Conservation (phyloP, 2,888 invertebrate species). For the Pandemis cinnamomeana region DNA sequence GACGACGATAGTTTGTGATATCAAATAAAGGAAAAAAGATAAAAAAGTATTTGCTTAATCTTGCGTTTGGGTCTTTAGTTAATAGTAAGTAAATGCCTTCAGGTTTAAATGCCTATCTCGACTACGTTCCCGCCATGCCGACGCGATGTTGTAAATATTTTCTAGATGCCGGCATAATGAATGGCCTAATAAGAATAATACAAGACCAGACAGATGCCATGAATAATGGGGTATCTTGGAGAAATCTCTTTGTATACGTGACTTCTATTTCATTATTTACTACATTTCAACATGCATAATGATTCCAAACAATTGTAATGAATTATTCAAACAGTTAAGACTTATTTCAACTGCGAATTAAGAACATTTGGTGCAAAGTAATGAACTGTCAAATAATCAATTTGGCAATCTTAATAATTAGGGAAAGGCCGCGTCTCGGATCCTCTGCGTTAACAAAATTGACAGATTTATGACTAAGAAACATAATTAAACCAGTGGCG, state of each 20-base stretch:
- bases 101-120: not conserved
- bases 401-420: too few species aligned
- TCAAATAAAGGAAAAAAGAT: too few species aligned
- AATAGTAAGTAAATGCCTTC: slow-evolving; percentile 9
- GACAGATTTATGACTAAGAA: too few species aligned
- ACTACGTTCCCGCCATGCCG: slow-evolving; percentile 24
- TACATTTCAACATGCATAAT: not conserved
- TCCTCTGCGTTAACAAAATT: too few species aligned
- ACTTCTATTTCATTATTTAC: slow-evolving; percentile 3
- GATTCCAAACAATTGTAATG: not conserved
- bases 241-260: slow-evolving; percentile 1
- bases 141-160: slow-evolving; percentile 25
- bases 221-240: slow-evolving; percentile 23
- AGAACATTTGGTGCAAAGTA: not conserved
- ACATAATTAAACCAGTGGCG: too few species aligned
- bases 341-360: not conserved
- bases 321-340: not conserved
- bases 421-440: too few species aligned
- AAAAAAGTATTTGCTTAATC: too few species aligned
- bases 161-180: slow-evolving; percentile 29
- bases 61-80: not conserved
- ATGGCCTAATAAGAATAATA: slow-evolving; percentile 34
- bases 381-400: not conserved
- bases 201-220: slow-evolving; percentile 25
- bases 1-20: too few species aligned